Evolutionary conservation across 2,888 invertebrate genomes (phyloP), one percentile per base, ranked within the genome.

Genomic region (Caenorhabditis zanzibari): DNA sequence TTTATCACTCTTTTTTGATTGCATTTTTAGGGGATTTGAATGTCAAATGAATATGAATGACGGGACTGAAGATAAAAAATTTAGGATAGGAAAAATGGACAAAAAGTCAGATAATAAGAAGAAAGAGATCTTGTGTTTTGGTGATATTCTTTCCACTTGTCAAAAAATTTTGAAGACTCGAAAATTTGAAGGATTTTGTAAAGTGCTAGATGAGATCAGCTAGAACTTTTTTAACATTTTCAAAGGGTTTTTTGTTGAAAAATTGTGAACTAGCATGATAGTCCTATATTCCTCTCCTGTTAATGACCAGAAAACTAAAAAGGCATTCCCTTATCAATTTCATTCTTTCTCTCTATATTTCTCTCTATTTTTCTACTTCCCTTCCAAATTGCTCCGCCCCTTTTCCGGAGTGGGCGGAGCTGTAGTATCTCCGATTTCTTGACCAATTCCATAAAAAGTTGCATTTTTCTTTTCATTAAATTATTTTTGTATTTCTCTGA

Each of bases 391-490:
- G 24, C 64, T 22, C 74, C 75, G 49, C 63, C 69, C 68, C 28
- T 66, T 75, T 76, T 59, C 59, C 59, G 75, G 56, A 66, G 56
- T 56, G 35, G 75, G 75, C 66, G 75, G 75, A 56, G 69, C 44
- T 32, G 35, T 35, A 54, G 56, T 49, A 44, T 79, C 56, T 63
- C n/a, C 44, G 32, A 61, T 28, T 47, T 54, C 38, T 22, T 61
- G 61, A 14, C 24, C 38, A 28, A 12, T 59, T 59, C 61, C 79
- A 54, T 38, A 35, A 24, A 49, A 38, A 73, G 59, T 38, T 56
- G 35, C 32, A 24, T 63, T 74, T 52, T 64, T 56, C 9, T 54
- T 52, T 41, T 63, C 73, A 38, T 54, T 16, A 19, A 32, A n/a
- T 47, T n/a, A 2, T 35, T 32, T 14, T 22, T 35, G 9, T 38